Evolutionary conservation across 2,888 invertebrate genomes (phyloP).

Genomic region (Mimumesa dahlbomi): DNA sequence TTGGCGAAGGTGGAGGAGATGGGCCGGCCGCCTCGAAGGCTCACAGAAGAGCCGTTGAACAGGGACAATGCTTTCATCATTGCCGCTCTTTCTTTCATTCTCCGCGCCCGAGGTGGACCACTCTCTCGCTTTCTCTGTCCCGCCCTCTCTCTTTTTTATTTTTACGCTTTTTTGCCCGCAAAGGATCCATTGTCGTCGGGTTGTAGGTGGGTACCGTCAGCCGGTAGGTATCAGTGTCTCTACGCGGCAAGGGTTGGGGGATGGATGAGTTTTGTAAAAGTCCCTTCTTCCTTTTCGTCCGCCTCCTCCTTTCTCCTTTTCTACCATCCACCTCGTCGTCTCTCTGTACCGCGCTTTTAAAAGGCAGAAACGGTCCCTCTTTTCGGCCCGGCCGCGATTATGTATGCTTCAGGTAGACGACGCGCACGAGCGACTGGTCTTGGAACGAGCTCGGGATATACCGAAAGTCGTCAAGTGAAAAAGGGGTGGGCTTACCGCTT

Average conservation of each 20-base stretch:
- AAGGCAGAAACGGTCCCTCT: constrained; percentile 56
- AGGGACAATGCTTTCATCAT: constrained; percentile 80
- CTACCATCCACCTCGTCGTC: constrained; percentile 22
- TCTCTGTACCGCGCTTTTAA: constrained; percentile 45
- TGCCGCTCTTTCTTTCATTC: constrained; percentile 78
- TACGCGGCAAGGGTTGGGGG: constrained; percentile 61
- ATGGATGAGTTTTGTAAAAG: constrained; percentile 69
- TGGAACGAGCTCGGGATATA: constrained; percentile 24
- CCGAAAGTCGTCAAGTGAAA: constrained; percentile 46
- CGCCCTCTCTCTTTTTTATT: constrained; percentile 63
- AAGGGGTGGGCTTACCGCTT: constrained; percentile 42
- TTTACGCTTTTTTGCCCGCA: constrained; percentile 76
- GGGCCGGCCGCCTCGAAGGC: constrained; percentile 63
- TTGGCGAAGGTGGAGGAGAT: constrained; percentile 53
- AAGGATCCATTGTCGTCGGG: constrained; percentile 78
- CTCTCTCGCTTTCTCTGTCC: constrained; percentile 45
- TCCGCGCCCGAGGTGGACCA: constrained; percentile 64
- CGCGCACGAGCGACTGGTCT: constrained; percentile 41
- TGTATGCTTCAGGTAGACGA: constrained; percentile 48
- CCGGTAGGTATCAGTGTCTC: constrained; percentile 75
- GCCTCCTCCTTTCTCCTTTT: constrained; percentile 25
- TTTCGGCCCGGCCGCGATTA: constrained; percentile 49
- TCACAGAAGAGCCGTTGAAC: constrained; percentile 69
- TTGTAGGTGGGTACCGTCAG: constrained; percentile 74
- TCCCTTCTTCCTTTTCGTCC: constrained; percentile 54